Evolutionary conservation across 2,888 invertebrate species (phyloP).

Genomic region (Agriopis aurantiaria): DNA sequence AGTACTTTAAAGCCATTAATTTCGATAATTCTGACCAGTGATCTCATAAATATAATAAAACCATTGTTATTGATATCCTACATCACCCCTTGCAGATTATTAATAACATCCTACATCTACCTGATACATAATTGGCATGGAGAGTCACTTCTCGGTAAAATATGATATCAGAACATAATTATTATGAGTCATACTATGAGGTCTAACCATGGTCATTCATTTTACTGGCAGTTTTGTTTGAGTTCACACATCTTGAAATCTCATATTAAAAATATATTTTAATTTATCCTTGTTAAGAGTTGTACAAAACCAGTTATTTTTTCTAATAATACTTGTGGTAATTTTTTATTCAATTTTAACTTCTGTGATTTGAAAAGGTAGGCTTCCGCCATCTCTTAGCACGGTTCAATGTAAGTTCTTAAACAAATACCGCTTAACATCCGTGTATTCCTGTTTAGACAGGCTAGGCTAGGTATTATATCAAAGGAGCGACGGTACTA

Average conservation of each 20-base stretch:
- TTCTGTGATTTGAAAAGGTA: not conserved
- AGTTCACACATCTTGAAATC: not conserved
- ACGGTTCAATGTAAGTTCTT: not conserved
- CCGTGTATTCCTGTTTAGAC: not conserved
- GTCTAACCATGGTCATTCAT: conserved; percentile 19
- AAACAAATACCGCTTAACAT: not conserved
- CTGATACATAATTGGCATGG: conserved; percentile 40
- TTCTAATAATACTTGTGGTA: not conserved
- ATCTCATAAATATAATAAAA: not conserved
- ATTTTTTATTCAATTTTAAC: not conserved
- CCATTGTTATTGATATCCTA: not conserved
- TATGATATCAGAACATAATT: conserved; percentile 50
- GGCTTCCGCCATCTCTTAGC: not conserved
- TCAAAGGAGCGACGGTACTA: not conserved
- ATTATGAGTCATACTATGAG: conserved; percentile 36
- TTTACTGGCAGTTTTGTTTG: conserved; percentile 21
- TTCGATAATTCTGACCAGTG: not conserved
- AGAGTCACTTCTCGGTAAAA: conserved; percentile 47
- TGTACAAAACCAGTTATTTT: too few species aligned
- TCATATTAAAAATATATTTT: too few species aligned
- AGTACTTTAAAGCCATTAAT: too few species aligned
- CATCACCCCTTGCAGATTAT: not conserved
- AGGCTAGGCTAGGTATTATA: not conserved
- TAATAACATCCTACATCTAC: conserved; percentile 21
- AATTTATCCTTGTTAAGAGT: too few species aligned